Evolutionary conservation across 1,140 invertebrate genomes (phyloP), one percentile per base, ranked within the genome.

Genomic region (Sinonovacula constricta): DNA sequence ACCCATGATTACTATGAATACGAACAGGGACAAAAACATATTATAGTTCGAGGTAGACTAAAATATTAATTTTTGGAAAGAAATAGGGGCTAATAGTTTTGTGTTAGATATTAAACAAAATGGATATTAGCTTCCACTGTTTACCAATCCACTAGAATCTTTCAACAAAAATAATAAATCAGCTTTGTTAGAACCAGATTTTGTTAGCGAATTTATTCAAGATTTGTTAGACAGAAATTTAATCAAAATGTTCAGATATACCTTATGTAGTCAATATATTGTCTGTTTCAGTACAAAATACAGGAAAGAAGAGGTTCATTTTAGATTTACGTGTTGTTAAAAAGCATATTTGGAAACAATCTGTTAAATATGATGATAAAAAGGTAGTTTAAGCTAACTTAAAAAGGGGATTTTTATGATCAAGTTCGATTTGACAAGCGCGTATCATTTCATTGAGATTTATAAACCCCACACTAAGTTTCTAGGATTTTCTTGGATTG

Each of bases 361-460:
- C 15, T 63, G 28, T 62, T n/a, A 74, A 74, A 33, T 60, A 28
- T 74, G 57, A 63, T 2, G 59, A 74, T 34, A 34, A 65, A 18
- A 65, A n/a, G 31, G 30, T 28, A 45, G 60, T 34, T n/a, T 28
- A 56, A 14, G 14, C 39, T 31, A 62, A 26, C 33, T 62, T 74
- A 12, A 65, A n/a, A 36, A 65, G 33, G 33, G 33, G 62, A 31
- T 65, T 12, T 65, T 65, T 31, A 36, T 65, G 3, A 26, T 72
- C 36, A 72, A 68, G n/a, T n/a, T n/a, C n/a, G n/a, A n/a, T n/a
- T n/a, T 71, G 18, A 68, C 69, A 28, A 56, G 72, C 10, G 72
- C 80, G 0, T 71, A 72, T 56, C 80, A 81, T 69, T 67, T 62
- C 54, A 28, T 79, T 1, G 67, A 71, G 2, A 79, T 79, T 31